Conservation (phyloP, 2,797 vertebrate genomes). For the Girardinus metallicus region DNA sequence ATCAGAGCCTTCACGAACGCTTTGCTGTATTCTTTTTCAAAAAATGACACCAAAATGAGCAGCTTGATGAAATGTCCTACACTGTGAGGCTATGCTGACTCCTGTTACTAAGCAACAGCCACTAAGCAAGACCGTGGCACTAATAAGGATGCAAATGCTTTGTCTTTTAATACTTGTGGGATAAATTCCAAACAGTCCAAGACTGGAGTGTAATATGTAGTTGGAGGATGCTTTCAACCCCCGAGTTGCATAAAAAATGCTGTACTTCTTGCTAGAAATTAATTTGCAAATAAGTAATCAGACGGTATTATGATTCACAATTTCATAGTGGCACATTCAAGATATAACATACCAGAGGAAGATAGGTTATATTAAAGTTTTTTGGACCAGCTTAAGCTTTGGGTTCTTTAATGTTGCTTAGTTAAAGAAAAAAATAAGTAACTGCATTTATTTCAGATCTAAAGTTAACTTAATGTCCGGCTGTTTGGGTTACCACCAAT, state of each 20-base stretch:
- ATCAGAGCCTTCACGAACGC: conserved; percentile 7
- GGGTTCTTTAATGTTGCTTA: not conserved
- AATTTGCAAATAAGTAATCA: not conserved
- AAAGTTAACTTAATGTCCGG: not conserved
- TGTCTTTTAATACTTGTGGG: conserved; percentile 35
- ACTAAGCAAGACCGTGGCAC: conserved; percentile 25
- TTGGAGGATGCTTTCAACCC: not conserved
- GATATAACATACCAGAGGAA: not conserved
- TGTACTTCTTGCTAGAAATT: not conserved
- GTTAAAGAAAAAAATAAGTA: not conserved
- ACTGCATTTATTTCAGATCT: not conserved
- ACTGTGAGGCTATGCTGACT: conserved; percentile 22
- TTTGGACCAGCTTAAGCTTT: not conserved
- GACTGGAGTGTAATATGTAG: not conserved
- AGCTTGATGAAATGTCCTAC: conserved; percentile 35
- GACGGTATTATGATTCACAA: not conserved
- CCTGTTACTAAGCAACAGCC: conserved; percentile 65
- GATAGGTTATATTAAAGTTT: not conserved
- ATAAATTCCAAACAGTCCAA: conserved; percentile 4
- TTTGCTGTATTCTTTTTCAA: not conserved
- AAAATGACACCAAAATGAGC: conserved; percentile 40
- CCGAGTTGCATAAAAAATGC: not conserved
- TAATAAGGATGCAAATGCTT: conserved; percentile 42
- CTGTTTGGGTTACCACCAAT: not conserved
- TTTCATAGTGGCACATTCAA: not conserved